These are phyloP conservation scores for Rhingia campestris DNA, from an alignment of 2,888 invertebrate genomes.

Conservation along the genomic window DNA sequence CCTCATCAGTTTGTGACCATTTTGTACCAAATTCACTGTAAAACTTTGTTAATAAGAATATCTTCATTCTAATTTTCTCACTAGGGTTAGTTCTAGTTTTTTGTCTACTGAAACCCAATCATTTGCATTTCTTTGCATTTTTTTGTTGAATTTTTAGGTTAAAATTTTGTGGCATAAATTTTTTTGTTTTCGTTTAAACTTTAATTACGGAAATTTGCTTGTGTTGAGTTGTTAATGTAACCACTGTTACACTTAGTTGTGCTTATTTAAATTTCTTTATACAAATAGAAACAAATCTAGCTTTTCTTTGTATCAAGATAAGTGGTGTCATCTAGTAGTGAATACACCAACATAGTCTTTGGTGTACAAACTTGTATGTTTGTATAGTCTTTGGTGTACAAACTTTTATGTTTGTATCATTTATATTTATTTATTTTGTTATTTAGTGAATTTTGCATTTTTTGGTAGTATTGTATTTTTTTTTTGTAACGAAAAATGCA, in stretches of 20 bases:
- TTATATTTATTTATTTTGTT: too few species aligned
- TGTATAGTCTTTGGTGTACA: too few species aligned
- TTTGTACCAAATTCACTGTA: conserved; percentile 26
- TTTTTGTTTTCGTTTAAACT: conserved; percentile 2
- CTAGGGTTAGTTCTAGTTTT: conserved; percentile 39
- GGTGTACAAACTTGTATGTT: too few species aligned
- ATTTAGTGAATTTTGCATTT: too few species aligned
- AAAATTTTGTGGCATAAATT: conserved; percentile 34
- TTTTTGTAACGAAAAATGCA: too few species aligned
- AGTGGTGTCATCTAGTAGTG: too few species aligned
- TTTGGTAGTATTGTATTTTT: too few species aligned
- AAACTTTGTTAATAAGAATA: conserved; percentile 36
- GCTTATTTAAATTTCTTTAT: not conserved
- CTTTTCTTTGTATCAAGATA: too few species aligned
- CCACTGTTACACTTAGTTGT: not conserved
- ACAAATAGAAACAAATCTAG: too few species aligned
- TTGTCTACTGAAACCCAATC: conserved; percentile 7
- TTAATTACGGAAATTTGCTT: conserved; percentile 28
- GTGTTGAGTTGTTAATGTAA: not conserved
- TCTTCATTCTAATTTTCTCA: conserved; percentile 12
- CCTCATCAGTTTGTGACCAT: conserved; percentile 9
- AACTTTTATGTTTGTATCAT: too few species aligned
- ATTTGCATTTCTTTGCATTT: conserved; percentile 52
- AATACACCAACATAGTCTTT: too few species aligned
- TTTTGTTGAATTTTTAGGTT: not conserved